These are phyloP conservation scores for Eupithecia vulgata DNA, from an alignment of 2,888 invertebrate species.

Conservation along the genomic window DNA sequence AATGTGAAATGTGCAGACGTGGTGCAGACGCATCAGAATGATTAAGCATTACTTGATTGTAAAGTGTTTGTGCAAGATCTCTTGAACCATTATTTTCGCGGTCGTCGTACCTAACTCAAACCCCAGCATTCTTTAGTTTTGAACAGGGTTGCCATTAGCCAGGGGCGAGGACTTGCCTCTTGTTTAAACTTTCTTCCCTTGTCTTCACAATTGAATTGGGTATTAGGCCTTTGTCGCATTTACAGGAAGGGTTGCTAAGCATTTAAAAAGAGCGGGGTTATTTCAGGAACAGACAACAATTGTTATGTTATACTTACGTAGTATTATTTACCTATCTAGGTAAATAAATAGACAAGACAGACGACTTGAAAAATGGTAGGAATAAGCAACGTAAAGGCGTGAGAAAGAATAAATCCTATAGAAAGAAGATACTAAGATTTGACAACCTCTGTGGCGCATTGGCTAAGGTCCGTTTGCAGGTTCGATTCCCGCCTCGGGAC, in stretches of 20 bases:
- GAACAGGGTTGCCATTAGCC: conserved; percentile 44
- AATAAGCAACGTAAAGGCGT: not conserved
- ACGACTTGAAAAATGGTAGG: not conserved
- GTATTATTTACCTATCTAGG: too few relatives aligned
- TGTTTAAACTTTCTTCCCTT: conserved; percentile 42
- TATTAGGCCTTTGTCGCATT: conserved; percentile 20
- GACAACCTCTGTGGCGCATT: too few relatives aligned
- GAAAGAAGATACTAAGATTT: too few relatives aligned
- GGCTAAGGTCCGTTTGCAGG: too few relatives aligned
- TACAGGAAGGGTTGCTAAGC: conserved; percentile 12
- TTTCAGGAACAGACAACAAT: conserved; percentile 7
- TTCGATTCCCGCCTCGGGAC: too few relatives aligned
- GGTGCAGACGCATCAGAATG: too few relatives aligned
- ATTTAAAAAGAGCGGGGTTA: conserved; percentile 37
- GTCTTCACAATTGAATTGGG: conserved; percentile 47
- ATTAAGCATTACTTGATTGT: not conserved
- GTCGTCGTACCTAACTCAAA: conserved; percentile 41
- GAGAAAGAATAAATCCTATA: not conserved
- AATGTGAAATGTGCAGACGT: too few relatives aligned
- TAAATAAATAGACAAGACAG: not conserved
- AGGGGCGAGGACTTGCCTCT: conserved; percentile 40
- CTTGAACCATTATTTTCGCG: conserved; percentile 22
- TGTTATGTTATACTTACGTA: not conserved
- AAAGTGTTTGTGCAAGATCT: not conserved
- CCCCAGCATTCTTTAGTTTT: conserved; percentile 38